Evolutionary conservation across 2,888 invertebrate species (phyloP).

Genomic region (Chirona hameri): DNA sequence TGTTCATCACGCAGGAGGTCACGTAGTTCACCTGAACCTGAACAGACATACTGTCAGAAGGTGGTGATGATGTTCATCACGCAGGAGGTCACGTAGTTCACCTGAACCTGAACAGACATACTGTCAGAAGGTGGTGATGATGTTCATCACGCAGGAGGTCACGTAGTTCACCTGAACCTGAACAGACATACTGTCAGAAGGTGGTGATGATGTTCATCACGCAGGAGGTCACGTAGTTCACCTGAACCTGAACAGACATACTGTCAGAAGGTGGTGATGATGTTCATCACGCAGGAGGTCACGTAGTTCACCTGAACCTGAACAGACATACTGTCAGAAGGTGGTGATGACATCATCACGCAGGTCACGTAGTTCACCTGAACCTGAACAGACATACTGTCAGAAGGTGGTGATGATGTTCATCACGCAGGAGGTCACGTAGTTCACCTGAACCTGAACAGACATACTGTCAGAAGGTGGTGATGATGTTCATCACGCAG

Average conservation of each 20-base stretch:
- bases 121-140: slow-evolving; percentile 79
- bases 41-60: slow-evolving; percentile 56
- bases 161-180: slow-evolving; percentile 61
- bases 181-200: slow-evolving; percentile 56
- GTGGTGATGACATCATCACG: slow-evolving; percentile 86
- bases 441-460: slow-evolving; percentile 50
- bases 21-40: slow-evolving; percentile 61
- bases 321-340: slow-evolving; percentile 56
- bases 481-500: slow-evolving; percentile 86
- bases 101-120: slow-evolving; percentile 23
- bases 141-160: slow-evolving; percentile 78
- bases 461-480: slow-evolving; percentile 65
- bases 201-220: slow-evolving; percentile 90
- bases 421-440: slow-evolving; percentile 82
- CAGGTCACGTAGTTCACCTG: slow-evolving; percentile 70
- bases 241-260: slow-evolving; percentile 23
- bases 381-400: background rate
- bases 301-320: slow-evolving; percentile 61
- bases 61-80: slow-evolving; percentile 90
- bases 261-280: slow-evolving; percentile 79
- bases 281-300: slow-evolving; percentile 78
- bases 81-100: slow-evolving; percentile 74
- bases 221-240: slow-evolving; percentile 74
- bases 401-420: slow-evolving; percentile 88
- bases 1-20: slow-evolving; percentile 78